These are phyloP conservation scores for Rhopilema esculentum DNA, from an alignment of 30 jellyfish, hydroid and myxozoan genomes.

Conservation along the genomic window DNA sequence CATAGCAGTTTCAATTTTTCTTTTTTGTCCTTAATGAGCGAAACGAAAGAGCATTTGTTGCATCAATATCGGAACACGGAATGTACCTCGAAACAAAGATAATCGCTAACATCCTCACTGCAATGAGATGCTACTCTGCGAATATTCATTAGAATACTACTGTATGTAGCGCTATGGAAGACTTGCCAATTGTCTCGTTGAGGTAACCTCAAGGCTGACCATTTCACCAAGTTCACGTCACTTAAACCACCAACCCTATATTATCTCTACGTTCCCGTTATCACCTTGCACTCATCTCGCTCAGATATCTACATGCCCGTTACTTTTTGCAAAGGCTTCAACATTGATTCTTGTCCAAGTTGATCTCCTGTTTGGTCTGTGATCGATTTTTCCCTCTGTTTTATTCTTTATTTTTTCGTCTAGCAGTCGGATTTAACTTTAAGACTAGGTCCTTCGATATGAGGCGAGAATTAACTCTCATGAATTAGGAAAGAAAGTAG, in stretches of 20 bases:
- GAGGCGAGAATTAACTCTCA: too few relatives aligned
- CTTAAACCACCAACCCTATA: neutral
- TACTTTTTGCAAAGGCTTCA: neutral
- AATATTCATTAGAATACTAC: neutral
- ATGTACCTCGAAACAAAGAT: too few relatives aligned
- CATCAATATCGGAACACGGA: too few relatives aligned
- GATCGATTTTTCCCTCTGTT: neutral
- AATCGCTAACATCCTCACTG: too few relatives aligned
- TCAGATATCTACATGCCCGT: neutral
- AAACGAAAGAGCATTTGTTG: too few relatives aligned
- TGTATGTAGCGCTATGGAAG: neutral
- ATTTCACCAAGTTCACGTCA: neutral
- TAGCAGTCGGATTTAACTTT: neutral
- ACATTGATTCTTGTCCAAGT: neutral
- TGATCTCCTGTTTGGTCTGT: neutral
- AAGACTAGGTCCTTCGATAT: neutral
- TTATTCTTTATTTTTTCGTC: neutral
- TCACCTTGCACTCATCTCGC: neutral
- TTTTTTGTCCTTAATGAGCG: too few relatives aligned
- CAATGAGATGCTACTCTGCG: neutral
- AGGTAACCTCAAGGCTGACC: neutral
- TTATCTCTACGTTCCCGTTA: too few relatives aligned
- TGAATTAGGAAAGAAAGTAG: too few relatives aligned
- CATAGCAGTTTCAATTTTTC: too few relatives aligned
- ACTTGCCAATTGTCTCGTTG: neutral